Base-by-base conservation (phyloP, 2,113 vertebrate species). In the Ibidorhyncha struthersii region DNA sequence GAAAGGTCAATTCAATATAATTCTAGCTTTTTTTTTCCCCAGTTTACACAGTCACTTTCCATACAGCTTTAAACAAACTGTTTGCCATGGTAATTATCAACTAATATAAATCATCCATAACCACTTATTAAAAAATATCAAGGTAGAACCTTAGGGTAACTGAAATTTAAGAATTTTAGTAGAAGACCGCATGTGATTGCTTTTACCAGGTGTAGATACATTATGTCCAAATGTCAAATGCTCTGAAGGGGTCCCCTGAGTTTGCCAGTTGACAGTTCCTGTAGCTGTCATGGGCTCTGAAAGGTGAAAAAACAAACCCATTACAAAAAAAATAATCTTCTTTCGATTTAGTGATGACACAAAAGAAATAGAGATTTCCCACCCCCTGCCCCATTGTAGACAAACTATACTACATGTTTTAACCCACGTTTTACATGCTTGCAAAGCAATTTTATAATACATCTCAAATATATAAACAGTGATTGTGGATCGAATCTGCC, bases 321-420 rank as follows among this genome's bases (percentile, higher is more conserved):
- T 87, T 70, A 79, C 4, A 61, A 63, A 59, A 66, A 25, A 45
- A n/a, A 11, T 15, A 36, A 23, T n/a, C 27, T 71, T 61, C 2
- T 58, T 78, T 63, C 9, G 40, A 38, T n/a, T 82, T 45, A 79
- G 3, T 26, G 4, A 71, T n/a, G 5, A 80, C 73, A 63, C 7
- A 7, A 34, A 70, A 49, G 11, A 78, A 61, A 49, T 2, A 55
- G 7, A 30, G 4, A 66, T 41, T 67, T 62, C 12, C 23, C 3
- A 22, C 7, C 2, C 7, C 0, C 4, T 30, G 14, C 9, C 2
- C 26, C 2, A 6, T 5, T 1, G 19, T 2, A 62, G 9, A 56
- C 3, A 52, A 61, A 59, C 30, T 17, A 50, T 18, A 41, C 5
- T 16, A 18, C 3, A 29, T 10, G 8, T 82, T 84, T 67, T 56